Evolutionary conservation across 2,888 invertebrate genomes (phyloP).

Genomic region (Platycnemis pennipes): DNA sequence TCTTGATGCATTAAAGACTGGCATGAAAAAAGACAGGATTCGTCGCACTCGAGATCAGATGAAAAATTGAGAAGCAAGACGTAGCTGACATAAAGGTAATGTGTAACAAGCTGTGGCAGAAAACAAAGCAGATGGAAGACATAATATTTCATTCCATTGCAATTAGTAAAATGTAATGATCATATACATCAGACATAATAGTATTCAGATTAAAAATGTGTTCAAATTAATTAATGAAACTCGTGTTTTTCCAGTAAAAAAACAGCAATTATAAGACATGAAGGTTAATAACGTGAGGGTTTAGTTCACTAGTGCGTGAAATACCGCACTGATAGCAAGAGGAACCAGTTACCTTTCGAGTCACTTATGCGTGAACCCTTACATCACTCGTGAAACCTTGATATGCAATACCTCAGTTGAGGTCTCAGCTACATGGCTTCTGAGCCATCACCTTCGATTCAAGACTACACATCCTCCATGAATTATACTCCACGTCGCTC

Average conservation of each 20-base stretch:
- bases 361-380: background rate
- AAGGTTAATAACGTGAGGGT: background rate
- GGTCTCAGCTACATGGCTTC: background rate
- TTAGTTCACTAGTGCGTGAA: background rate
- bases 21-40: too few species aligned
- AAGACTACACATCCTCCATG: too few species aligned
- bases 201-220: background rate
- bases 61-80: too few species aligned
- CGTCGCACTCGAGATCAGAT: too few species aligned
- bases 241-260: background rate
- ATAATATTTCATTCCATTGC: background rate
- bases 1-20: too few species aligned
- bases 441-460: background rate
- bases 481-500: too few species aligned
- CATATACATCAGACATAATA: background rate
- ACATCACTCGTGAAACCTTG: background rate
- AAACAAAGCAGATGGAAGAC: background rate
- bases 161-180: background rate
- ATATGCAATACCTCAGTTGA: background rate
- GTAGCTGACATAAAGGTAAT: too few species aligned
- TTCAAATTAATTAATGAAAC: background rate
- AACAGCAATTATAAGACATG: background rate
- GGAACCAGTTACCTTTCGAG: background rate
- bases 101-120: too few species aligned
- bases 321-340: background rate